Evolutionary conservation across 2,888 invertebrate genomes (phyloP).

Genomic region (Onthophagus sagittarius): DNA sequence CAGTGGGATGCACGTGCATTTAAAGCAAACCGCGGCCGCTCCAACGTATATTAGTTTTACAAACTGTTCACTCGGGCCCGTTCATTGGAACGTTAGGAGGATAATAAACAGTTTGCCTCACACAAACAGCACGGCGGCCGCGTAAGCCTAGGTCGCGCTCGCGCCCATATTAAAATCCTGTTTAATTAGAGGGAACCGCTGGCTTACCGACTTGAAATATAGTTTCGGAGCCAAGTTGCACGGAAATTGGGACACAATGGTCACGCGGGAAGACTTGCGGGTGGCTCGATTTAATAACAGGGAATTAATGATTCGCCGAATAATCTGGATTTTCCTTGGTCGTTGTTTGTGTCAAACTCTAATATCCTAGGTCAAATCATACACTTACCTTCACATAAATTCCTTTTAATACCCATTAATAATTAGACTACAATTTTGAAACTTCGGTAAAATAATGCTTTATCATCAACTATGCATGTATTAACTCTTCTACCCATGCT

Average conservation of each 20-base stretch:
- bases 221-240: slow-evolving; percentile 21
- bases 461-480: too few relatives aligned
- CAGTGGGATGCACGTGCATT: background rate
- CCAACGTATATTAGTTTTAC: background rate
- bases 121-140: slow-evolving; percentile 4
- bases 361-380: too few relatives aligned
- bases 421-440: too few relatives aligned
- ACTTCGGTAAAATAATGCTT: too few relatives aligned
- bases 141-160: slow-evolving; percentile 4
- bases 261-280: slow-evolving; percentile 25
- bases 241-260: slow-evolving; percentile 27
- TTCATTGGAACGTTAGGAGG: slow-evolving; percentile 9
- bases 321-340: background rate
- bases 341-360: background rate
- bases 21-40: background rate
- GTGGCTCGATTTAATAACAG: slow-evolving; percentile 25
- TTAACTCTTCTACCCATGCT: too few relatives aligned
- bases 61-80: slow-evolving; percentile 13
- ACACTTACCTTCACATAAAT: too few relatives aligned
- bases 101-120: slow-evolving; percentile 17
- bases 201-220: slow-evolving; percentile 31
- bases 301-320: slow-evolving; percentile 26
- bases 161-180: slow-evolving; percentile 24
- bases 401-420: too few relatives aligned
- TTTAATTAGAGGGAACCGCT: slow-evolving; percentile 26